Conservation (phyloP, 2,113 vertebrate genomes). For the Callaeas wilsoni region DNA sequence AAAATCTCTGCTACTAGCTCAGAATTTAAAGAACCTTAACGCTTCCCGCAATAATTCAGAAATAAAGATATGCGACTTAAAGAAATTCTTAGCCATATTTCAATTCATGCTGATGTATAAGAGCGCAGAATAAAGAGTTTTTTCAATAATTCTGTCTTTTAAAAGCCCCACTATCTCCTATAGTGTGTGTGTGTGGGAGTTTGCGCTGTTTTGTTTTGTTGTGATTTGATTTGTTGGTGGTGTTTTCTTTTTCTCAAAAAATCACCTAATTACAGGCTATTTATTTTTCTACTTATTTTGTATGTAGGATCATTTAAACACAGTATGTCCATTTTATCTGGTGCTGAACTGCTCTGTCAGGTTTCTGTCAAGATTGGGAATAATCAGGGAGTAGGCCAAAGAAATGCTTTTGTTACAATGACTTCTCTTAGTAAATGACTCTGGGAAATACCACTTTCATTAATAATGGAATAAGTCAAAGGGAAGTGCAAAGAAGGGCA, state of each 20-base stretch:
- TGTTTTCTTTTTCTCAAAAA: neutral
- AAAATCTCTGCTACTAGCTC: neutral
- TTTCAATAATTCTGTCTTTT: neutral
- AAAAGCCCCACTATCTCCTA: neutral
- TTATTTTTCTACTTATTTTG: neutral
- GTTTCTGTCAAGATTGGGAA: neutral
- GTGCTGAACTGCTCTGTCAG: neutral
- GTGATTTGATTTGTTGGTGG: neutral
- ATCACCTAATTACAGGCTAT: neutral
- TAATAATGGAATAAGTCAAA: neutral
- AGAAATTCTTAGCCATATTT: neutral
- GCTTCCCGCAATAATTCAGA: neutral
- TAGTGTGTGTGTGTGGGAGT: accelerated
- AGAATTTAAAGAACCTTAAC: neutral
- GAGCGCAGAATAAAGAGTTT: neutral
- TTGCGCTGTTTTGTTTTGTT: neutral
- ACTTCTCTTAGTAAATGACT: neutral
- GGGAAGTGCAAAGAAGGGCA: neutral
- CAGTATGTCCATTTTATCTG: neutral
- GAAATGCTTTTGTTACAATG: neutral
- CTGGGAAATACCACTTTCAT: neutral
- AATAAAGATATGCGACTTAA: neutral
- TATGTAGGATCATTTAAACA: neutral
- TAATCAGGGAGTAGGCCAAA: neutral
- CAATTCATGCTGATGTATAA: neutral